Evolutionary conservation across 2,113 vertebrate genomes (phyloP).

Genomic region (Stictonetta naevosa): DNA sequence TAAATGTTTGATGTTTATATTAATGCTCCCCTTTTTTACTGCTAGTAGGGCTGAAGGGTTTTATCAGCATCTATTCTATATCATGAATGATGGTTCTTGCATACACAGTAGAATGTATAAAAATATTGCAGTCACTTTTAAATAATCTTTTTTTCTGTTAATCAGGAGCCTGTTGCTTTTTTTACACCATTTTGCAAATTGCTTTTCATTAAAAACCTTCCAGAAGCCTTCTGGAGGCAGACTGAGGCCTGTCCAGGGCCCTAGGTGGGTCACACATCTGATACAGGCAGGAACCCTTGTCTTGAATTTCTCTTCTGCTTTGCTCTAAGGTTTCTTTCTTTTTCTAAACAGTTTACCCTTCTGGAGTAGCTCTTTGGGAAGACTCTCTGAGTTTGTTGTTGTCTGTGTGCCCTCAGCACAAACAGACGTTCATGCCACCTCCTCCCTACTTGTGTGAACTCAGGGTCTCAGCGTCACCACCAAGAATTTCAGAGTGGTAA

Average conservation of each 20-base stretch:
- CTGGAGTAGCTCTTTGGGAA: background rate
- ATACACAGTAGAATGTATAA: fast-evolving
- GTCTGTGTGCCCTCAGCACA: background rate
- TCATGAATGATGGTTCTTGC: background rate
- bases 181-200: background rate
- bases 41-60: background rate
- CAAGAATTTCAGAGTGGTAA: background rate
- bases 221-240: background rate
- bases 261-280: fast-evolving
- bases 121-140: background rate
- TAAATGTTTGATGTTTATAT: background rate
- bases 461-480: fast-evolving
- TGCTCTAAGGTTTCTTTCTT: background rate
- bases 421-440: background rate
- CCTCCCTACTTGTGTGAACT: background rate
- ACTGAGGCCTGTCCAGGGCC: background rate
- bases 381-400: background rate
- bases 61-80: background rate
- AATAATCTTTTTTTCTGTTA: background rate
- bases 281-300: fast-evolving
- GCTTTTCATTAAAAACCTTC: background rate
- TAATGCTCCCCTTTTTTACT: background rate
- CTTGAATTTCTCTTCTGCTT: background rate
- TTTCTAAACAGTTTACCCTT: background rate
- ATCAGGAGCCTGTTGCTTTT: background rate